Evolutionary conservation across 1,140 invertebrate genomes (phyloP), one percentile per base, ranked within the genome.

Genomic region (Saxidomus purpurata): DNA sequence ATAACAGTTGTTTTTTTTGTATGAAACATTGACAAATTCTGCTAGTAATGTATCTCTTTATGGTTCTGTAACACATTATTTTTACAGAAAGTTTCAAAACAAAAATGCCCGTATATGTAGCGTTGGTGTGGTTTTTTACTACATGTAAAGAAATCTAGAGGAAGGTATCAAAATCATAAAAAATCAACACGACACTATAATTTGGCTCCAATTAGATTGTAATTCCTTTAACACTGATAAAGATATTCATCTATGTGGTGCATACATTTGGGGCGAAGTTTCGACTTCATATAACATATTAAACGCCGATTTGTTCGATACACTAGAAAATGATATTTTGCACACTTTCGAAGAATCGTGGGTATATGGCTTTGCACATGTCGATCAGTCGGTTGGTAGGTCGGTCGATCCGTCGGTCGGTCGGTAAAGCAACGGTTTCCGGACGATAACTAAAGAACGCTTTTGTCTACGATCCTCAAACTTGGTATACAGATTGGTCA

Each of bases 71-170:
- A 36, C n/a, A 34, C 74, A 77, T 77, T 36, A 77, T 25, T 36
- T 77, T 25, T 43, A 77, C 38, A 77, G 74, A 77, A 77, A 77
- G 38, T 77, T 77, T 77, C 74, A 77, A 79, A 79, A 79, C n/a
- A 47, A 25, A 47, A 79, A 79, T 79, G 76, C 76, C 17, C 40
- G 49, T 17, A 52, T 38, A 34, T 49, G 43, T 25, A 79, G 76
- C 31, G 47, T 25, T 17, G 76, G 76, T 79, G 43, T 52, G n/a
- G 74, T n/a, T 19, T 19, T 79, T 49, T 79, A 79, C n/a, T n/a
- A n/a, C n/a, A 17, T 79, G 25, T 31, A 49, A 79, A 74, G 69
- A 74, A 36, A 34, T 79, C 49, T 49, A 49, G 31, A 79, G 25
- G 40, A 79, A 15, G 76, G 38, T 25, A 79, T 79, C 22, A 28